Percentiles rank a stretch among this genome's conserved stretches.
Conservation (phyloP, 2,113 vertebrate genomes). For the Toxostoma redivivum region DNA sequence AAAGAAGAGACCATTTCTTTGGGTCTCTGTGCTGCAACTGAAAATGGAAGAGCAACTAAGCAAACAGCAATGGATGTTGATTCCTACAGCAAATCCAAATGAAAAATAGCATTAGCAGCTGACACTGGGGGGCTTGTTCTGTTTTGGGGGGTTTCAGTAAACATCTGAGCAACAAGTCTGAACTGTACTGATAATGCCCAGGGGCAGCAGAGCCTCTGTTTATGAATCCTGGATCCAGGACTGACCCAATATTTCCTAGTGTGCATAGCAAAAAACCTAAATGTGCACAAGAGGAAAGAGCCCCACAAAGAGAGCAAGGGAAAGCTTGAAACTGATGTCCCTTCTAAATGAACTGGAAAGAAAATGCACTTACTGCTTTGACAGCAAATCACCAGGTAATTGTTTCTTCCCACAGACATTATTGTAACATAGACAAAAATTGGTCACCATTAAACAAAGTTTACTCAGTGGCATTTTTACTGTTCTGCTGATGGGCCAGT, state of each 20-base stretch:
- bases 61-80: not conserved
- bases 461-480: conserved; percentile 62
- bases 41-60: not conserved
- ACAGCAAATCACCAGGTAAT: conserved; percentile 47
- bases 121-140: not conserved
- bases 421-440: conserved; percentile 43
- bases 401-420: conserved; percentile 53
- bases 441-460: conserved; percentile 58
- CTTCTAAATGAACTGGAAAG: conserved; percentile 47
- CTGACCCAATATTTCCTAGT: not conserved
- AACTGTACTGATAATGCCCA: not conserved
- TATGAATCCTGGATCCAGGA: not conserved
- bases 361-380: conserved; percentile 4
- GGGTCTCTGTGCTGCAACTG: not conserved
- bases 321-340: not conserved
- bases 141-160: not conserved
- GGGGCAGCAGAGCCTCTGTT: not conserved
- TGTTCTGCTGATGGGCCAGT: conserved; percentile 40
- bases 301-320: not conserved
- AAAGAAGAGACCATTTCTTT: not conserved
- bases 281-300: not conserved
- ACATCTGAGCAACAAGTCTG: fast-evolving
- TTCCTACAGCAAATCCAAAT: not conserved
- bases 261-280: not conserved
- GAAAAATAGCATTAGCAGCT: not conserved